These are phyloP conservation scores for Sorex araneus DNA, from an alignment of 2,113 vertebrate genomes.

Conservation along the genomic window DNA sequence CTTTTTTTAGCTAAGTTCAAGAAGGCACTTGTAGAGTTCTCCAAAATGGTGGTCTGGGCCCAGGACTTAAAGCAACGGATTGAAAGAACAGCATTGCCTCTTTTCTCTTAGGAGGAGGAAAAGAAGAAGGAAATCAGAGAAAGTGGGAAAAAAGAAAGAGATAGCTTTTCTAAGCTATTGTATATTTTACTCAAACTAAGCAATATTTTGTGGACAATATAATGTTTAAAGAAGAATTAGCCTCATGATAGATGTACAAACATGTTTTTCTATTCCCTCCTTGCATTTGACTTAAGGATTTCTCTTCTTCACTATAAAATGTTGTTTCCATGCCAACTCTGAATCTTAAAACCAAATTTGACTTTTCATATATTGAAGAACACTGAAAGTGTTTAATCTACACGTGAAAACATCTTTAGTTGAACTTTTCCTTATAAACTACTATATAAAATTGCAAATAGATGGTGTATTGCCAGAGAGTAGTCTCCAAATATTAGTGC, in stretches of 20 bases:
- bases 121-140: too few relatives aligned
- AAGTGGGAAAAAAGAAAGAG: not conserved
- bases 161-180: not conserved
- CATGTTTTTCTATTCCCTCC: not conserved
- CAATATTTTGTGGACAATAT: constrained; percentile 33
- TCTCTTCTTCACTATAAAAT: not conserved
- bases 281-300: not conserved
- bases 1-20: not conserved
- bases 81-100: not conserved
- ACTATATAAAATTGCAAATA: not conserved
- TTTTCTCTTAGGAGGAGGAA: constrained; percentile 32
- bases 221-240: constrained; percentile 4
- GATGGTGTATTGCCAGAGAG: not conserved
- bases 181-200: not conserved
- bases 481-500: not conserved
- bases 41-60: not conserved
- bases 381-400: not conserved
- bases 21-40: not conserved
- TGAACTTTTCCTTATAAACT: not conserved
- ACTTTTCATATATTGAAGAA: constrained; percentile 20
- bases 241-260: not conserved
- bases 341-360: constrained; percentile 12
- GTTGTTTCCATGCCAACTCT: not conserved
- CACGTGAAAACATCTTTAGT: not conserved
- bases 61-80: not conserved